Base-by-base conservation (phyloP, 2,888 invertebrate genomes). In the Andrena minutula region DNA sequence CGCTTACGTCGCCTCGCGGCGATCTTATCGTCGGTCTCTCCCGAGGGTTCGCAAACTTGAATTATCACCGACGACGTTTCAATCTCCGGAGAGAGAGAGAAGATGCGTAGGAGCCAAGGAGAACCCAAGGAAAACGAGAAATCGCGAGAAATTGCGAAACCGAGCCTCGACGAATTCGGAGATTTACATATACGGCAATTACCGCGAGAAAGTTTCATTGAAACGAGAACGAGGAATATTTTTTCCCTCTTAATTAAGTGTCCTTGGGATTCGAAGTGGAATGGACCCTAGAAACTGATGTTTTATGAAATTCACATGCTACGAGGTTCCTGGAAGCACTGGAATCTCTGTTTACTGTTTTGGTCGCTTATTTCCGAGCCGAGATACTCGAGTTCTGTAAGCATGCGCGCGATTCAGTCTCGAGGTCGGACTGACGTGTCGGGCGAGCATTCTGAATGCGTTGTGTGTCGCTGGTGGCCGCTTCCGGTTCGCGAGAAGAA, bases 391-490 rank as follows among this genome's bases (percentile, higher is more conserved):
- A 35, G 58, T 51, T 56, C 56, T 68, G 60, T 58, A 74, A 60
- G 64, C 75, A 32, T 47, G 32, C 61, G 26, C 32, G 49, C n/a
- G 69, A 56, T 65, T 65, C 70, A 66, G 72, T 63, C 53, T 64
- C 74, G 85, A 81, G 64, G 81, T n/a, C 81, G 47, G 49, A 75
- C 75, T 84, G 81, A 81, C 85, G 84, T 73, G 84, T 78, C 75
- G 53, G 60, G 64, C 16, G 49, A 71, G 41, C 80, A 74, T 78
- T 81, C 70, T 64, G 80, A 84, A 84, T 84, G 79, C 84, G 63
- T 84, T 79, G 70, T 83, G 79, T 53, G 79, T 79, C 75, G 84
- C 58, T 71, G 49, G 41, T 58, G 63, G 20, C 47, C 51, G 66
- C 75, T 85, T 85, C 84, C 85, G 75, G 68, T 73, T 69, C 8